phyloP scores from a whole-genome alignment of 2,888 invertebrate species.

The Allolobophora icterica region DNA sequence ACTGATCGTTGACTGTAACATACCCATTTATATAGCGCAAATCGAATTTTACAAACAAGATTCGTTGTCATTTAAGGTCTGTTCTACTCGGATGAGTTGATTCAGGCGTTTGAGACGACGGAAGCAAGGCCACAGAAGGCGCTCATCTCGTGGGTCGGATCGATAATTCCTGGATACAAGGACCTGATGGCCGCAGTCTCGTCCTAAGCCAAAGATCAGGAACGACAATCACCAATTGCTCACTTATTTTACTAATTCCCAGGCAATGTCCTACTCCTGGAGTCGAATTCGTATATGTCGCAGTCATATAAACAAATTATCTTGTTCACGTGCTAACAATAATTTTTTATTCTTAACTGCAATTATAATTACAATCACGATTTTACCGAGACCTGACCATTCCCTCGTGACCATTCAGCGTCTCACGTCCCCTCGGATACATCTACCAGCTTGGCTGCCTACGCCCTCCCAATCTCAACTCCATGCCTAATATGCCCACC shows the following conservation, averaged over 20 bases:
- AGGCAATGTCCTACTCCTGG: not conserved
- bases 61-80: slow-evolving; percentile 29
- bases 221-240: not conserved
- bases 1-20: no score
- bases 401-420: no score
- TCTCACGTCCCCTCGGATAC: no score
- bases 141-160: slow-evolving; percentile 38
- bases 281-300: not conserved
- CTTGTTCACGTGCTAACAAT: not conserved
- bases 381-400: no score
- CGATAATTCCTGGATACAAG: slow-evolving; percentile 42
- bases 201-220: not conserved
- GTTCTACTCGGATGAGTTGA: slow-evolving; percentile 40
- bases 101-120: slow-evolving; percentile 24
- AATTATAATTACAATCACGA: no score
- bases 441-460: no score
- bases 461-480: no score
- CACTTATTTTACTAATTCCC: not conserved
- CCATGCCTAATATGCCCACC: no score
- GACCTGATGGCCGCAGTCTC: slow-evolving; percentile 36
- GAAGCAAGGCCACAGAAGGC: not conserved
- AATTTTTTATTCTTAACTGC: no score
- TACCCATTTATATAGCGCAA: no score
- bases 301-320: not conserved
- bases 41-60: no score